These are phyloP conservation scores for Capricornis sumatraensis DNA, from an alignment of 2,113 vertebrate species.

Conservation along the genomic window DNA sequence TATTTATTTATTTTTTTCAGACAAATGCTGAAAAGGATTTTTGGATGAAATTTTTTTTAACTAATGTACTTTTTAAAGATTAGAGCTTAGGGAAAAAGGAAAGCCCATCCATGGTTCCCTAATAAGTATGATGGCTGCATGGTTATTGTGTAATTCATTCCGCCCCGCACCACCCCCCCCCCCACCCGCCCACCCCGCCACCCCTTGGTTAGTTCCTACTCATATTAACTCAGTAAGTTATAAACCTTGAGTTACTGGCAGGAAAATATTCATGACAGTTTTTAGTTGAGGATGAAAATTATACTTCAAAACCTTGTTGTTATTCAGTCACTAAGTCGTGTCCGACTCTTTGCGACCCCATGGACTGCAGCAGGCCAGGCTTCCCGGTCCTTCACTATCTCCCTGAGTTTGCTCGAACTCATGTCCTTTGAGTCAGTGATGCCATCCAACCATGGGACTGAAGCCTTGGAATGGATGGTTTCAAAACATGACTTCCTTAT, in stretches of 20 bases:
- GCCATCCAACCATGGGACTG: not conserved
- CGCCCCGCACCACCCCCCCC: accelerated
- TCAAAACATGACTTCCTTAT: not conserved
- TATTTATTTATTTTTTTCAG: not conserved
- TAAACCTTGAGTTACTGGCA: not conserved
- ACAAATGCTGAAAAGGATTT: constrained; percentile 28
- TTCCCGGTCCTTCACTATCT: not conserved
- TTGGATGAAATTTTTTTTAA: not conserved
- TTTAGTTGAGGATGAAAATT: constrained; percentile 3
- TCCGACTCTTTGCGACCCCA: not conserved
- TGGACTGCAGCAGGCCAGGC: not conserved
- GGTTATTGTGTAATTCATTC: not conserved
- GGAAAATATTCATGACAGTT: not conserved
- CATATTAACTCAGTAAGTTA: not conserved
- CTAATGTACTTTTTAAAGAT: not conserved
- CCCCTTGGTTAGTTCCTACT: not conserved
- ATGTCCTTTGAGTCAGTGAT: not conserved
- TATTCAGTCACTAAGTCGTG: not conserved
- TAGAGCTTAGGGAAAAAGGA: not conserved
- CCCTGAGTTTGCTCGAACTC: not conserved
- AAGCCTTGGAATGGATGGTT: not conserved
- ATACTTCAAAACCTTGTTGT: not conserved
- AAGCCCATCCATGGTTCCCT: not conserved
- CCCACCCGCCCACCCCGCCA: not conserved
- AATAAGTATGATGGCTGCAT: not conserved